Evolutionary conservation across 2,113 vertebrate genomes (phyloP), one percentile per base, ranked within the genome.

Genomic region (Capricornis sumatraensis): DNA sequence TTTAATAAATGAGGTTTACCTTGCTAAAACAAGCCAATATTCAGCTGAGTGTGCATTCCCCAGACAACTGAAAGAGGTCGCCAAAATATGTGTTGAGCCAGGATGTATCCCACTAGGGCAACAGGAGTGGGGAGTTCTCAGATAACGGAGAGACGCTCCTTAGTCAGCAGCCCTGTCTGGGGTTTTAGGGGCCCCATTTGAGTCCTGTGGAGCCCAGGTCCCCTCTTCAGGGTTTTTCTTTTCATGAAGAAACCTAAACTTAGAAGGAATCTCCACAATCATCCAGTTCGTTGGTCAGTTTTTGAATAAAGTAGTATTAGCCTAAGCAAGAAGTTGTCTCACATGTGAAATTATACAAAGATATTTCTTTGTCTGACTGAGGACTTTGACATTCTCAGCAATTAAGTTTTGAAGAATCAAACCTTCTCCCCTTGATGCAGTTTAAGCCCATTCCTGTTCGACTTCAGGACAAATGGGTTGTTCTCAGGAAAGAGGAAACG

Each of bases 1-100:
- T 88, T 96, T 58, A 45, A 91, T 94, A 95, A 92, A 95, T 78
- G 45, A 93, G 74, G 67, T 94, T 97, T 96, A 89, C 55, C 90
- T 95, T 89, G 52, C 78, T 92, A 71, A 96, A 96, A 90, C 55
- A 85, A 33, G 62, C 67, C 71, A 97, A 47, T 40, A 36, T 96
- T 94, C 57, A 62, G 9, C 82, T 67, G 28, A 17, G n/a, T 94
- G 82, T 88, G 43, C 28, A 11, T 71, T 94, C 55, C 55, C 88
- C 12, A 86, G 36, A 91, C 58, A 86, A n/a, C 87, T 52, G 55
- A 25, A 83, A 89, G 36, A 86, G 89, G 88, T 93, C 43, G n/a
- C 27, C 85, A 45, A 21, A 76, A 92, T 89, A 15, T 28, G 33
- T 25, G 19, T 40, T 45, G 76, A 94, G 55, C 96, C 53, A 62